Evolutionary conservation across 2,113 vertebrate species (phyloP).

Genomic region (Apus apus): DNA sequence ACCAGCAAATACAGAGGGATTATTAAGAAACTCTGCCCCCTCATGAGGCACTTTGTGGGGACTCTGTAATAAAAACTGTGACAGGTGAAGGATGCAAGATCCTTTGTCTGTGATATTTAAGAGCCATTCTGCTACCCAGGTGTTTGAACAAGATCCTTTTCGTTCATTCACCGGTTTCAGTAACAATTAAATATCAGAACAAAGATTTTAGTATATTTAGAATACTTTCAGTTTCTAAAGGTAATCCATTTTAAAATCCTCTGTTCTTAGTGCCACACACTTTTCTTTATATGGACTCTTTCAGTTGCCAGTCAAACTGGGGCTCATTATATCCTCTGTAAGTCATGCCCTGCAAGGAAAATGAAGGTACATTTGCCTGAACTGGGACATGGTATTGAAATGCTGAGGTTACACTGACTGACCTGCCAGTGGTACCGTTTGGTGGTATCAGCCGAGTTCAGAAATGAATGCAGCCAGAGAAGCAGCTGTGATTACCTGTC

Average conservation of each 20-base stretch:
- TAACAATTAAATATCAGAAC: neutral
- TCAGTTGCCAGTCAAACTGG: neutral
- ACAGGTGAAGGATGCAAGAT: constrained; percentile 2
- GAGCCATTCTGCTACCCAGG: neutral
- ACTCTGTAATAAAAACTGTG: neutral
- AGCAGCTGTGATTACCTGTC: constrained; percentile 41
- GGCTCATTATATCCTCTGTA: neutral
- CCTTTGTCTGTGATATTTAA: neutral
- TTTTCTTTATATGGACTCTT: neutral
- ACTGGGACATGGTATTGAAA: neutral
- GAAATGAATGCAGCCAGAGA: neutral
- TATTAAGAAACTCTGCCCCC: neutral
- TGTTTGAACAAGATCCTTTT: neutral
- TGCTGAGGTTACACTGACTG: neutral
- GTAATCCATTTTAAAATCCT: neutral
- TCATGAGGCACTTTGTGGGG: neutral
- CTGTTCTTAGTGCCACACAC: neutral
- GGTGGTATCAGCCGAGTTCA: neutral
- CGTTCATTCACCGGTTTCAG: neutral
- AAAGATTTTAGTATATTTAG: neutral
- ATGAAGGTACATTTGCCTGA: neutral
- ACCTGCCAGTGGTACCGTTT: neutral
- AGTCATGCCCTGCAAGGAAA: neutral
- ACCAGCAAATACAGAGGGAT: neutral
- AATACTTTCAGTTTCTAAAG: neutral